Percentiles rank a stretch among this genome's conserved stretches.
Conservation (phyloP, 1,140 invertebrate species). For the Anoplolepis gracilipes region DNA sequence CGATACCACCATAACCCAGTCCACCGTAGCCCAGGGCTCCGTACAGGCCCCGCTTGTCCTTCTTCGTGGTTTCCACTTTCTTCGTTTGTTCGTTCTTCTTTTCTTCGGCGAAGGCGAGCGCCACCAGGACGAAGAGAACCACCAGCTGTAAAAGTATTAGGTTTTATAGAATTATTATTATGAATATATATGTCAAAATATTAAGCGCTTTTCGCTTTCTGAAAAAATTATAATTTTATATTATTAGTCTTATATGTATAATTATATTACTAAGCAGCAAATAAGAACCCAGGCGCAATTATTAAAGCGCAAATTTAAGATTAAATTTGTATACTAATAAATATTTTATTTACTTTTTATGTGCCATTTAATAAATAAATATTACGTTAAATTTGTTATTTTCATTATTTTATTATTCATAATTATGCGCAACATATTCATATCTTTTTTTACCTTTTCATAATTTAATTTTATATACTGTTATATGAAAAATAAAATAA, state of each 20-base stretch:
- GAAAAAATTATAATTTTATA: neutral
- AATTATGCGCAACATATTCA: no score
- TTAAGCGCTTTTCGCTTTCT: neutral
- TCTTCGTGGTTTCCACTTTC: conserved; percentile 62
- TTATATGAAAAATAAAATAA: neutral
- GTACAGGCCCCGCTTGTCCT: conserved; percentile 80
- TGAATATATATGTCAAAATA: no score
- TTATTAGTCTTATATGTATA: neutral
- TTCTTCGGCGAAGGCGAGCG: conserved; percentile 75
- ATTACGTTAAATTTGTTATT: no score
- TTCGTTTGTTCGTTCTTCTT: conserved; percentile 41
- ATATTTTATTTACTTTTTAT: no score
- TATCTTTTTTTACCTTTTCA: no score
- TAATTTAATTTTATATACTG: neutral
- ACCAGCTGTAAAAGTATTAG: conserved; percentile 74
- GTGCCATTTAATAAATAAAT: no score
- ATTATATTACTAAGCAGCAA: no score
- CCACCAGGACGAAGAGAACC: conserved; percentile 76
- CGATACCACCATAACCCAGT: conserved; percentile 62
- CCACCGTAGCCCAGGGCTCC: conserved; percentile 77
- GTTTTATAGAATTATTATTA: no score
- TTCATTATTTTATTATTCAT: no score
- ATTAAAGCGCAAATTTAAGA: no score
- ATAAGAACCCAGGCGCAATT: no score
- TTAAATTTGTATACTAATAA: no score